Conservation (phyloP, 2,113 vertebrate species). For the Calonectris borealis region DNA sequence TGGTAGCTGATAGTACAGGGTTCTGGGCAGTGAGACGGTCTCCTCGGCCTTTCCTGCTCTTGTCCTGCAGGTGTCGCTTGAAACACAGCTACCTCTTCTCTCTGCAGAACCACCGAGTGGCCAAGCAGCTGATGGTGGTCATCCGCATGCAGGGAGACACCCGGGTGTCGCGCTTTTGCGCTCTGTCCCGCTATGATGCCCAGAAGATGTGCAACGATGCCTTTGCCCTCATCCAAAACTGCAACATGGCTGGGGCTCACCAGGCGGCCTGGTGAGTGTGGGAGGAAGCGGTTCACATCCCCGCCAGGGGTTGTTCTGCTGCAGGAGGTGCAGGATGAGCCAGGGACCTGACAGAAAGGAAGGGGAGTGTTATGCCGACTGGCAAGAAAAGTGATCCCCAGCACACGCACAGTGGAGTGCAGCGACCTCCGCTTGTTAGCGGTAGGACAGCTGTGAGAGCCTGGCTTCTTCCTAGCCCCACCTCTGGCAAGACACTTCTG, state of each 20-base stretch:
- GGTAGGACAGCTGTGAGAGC: neutral
- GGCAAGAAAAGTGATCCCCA: neutral
- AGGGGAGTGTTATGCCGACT: neutral
- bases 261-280: conserved; percentile 87
- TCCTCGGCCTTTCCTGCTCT: neutral
- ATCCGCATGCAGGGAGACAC: conserved; percentile 83
- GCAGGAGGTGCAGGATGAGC: neutral
- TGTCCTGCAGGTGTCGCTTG: conserved; percentile 40
- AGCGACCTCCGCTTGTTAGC: fast-evolving
- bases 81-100: neutral
- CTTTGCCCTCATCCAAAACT: conserved; percentile 87
- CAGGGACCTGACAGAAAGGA: neutral
- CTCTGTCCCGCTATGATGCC: conserved; percentile 86
- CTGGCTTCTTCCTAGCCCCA: neutral
- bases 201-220: conserved; percentile 85
- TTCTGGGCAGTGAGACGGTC: neutral
- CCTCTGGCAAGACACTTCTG: neutral
- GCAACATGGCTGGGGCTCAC: conserved; percentile 84
- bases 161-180: conserved; percentile 86
- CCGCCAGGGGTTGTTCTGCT: neutral
- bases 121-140: conserved; percentile 83
- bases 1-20: neutral
- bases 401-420: fast-evolving
- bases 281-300: neutral
- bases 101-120: conserved; percentile 88